A percentile compares a stretch with the other conserved stretches of the same genome.
phyloP scores from a whole-genome alignment of 2,797 vertebrate species.

The Iguana delicatissima region DNA sequence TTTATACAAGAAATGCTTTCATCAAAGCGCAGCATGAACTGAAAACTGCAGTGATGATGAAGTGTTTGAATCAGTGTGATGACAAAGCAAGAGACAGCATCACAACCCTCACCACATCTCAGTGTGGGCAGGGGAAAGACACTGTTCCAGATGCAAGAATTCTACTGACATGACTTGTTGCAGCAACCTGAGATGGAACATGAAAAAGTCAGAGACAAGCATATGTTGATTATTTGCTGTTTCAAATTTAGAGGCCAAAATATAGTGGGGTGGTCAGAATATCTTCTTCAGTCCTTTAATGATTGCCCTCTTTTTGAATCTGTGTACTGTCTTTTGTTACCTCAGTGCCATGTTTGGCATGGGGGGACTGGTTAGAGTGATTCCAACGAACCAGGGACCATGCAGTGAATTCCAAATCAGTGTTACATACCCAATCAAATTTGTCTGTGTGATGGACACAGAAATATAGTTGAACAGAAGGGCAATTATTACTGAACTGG shows the following conservation, averaged over 20 bases:
- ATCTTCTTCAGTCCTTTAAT: not conserved
- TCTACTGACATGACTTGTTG: not conserved
- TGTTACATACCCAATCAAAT: not conserved
- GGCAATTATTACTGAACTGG: not conserved
- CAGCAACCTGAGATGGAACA: not conserved
- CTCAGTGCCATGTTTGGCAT: not conserved
- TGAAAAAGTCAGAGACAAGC: not conserved
- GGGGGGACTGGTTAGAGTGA: not conserved
- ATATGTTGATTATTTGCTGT: not conserved
- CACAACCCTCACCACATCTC: slow-evolving; percentile 8
- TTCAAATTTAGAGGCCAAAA: not conserved
- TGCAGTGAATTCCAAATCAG: not conserved
- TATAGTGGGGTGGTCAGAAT: not conserved
- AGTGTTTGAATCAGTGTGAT: slow-evolving; percentile 29
- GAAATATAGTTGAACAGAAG: not conserved
- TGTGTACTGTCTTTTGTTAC: not conserved
- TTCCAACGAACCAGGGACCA: not conserved
- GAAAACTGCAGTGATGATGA: slow-evolving; percentile 32
- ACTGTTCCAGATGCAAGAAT: not conserved
- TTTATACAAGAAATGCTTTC: not conserved
- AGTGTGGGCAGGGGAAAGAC: not conserved
- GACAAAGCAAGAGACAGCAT: slow-evolving; percentile 4
- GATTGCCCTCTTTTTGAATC: not conserved
- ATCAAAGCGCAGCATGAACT: slow-evolving; percentile 7
- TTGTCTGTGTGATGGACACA: not conserved